Base-by-base conservation (phyloP, 2,113 vertebrate species). In the Herpailurus yagouaroundi region DNA sequence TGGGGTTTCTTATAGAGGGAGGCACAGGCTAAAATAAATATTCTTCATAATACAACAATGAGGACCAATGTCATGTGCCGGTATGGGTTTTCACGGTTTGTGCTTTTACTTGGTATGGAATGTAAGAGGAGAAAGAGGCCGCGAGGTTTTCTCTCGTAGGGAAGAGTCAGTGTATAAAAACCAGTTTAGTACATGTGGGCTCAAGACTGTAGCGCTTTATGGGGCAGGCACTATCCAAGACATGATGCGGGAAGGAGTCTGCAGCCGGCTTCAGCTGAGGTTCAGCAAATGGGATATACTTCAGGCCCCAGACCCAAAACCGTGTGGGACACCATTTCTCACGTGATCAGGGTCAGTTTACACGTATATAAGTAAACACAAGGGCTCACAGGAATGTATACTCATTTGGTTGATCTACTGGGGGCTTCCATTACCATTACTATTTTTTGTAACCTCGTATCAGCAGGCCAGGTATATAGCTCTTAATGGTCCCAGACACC, bases 21-120 rank as follows among this genome's bases (percentile, higher is more conserved):
- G 21, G 33, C 3, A 7, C 50, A 27, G 79, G 45, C 29, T 9
- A 55, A 25, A 52, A 23, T n/a, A 50, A 3, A 64, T 4, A 64
- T 1, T 81, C 66, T 19, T 23, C 21, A 18, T 0, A 5, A 1
- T 1, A 0, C 11, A 79, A 29, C 18, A 16, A 3, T 0, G 38
- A 68, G 52, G 9, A 18, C n/a, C 89, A 9, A 3, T 11, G 4
- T 10, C 10, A 29, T 0, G 25, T 73, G 48, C 55, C 60, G 9
- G 14, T 6, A 5, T 0, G 38, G 45, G 36, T 33, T n/a, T 63
- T 89, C 95, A 68, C 13, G 1, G 12, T 19, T 9, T 76, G 50
- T 89, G 85, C 48, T 90, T 89, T 69, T 76, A 31, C 36, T 16
- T 5, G 29, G 13, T 31, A 7, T 31, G 23, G 50, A 63, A 31